Evolutionary conservation across 2,797 vertebrate genomes (phyloP), one percentile per base, ranked within the genome.

Genomic region (Poecilia picta): DNA sequence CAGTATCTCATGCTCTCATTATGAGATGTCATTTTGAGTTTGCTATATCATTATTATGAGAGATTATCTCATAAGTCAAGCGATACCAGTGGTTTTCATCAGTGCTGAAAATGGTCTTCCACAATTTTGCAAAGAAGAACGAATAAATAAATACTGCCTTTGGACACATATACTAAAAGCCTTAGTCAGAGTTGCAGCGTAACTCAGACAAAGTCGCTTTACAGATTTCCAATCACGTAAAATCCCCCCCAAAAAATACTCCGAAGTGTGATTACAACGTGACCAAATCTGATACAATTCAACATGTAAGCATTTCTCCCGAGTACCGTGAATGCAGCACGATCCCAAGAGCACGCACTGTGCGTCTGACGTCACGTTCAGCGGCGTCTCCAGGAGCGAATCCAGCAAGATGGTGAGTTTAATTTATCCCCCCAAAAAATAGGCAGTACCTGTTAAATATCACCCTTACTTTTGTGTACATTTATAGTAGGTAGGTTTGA

Each of bases 371-470:
- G 95, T 95, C 94, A 95, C 96, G 89, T 90, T 93, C 92, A 75
- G 93, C 86, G 90, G 95, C 95, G 95, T 96, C 96, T 95, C 94
- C 88, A 94, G 89, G 93, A 95, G 90, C 93, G 89, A 95, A 94
- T 92, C 93, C 92, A 92, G 94, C 94, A 96, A 96, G 94, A 97
- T 97, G 96, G 96, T 97, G 95, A 96, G 96, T 95, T 83, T 74
- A 88, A 93, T 89, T 89, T 89, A 83, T 87, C 81, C 46, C 39
- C 81, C 46, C 39, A 71, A 82, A 88, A 87, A 83, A 86, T 82
- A 73, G 51, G 68, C 5, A 0, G 73, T 76, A 80, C 64, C 20
- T 11, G 7, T 23, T 5, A 36, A 18, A 78, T 1, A 74, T 12
- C 1, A 1, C 1, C 2, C 0, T 13, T 8, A 31, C 15, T 5